Evolutionary conservation across 2,113 vertebrate genomes (phyloP), one percentile per base, ranked within the genome.

Genomic region (Menura novaehollandiae): DNA sequence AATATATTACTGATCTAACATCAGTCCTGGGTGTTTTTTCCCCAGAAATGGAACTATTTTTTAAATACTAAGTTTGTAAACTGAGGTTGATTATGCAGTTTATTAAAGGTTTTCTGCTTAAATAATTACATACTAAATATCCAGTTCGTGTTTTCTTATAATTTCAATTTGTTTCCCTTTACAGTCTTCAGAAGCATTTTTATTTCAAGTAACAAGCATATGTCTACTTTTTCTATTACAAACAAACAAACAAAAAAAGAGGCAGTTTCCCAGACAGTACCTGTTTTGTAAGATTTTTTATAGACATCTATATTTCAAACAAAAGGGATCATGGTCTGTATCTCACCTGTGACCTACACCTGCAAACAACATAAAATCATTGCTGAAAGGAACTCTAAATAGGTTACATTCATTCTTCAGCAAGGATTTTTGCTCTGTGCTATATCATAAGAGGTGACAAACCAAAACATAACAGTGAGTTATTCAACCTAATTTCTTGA

Each of bases 271-370:
- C 74, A 76, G 84, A 10, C 52, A 72, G 56, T 30, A 21, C 15
- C 41, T 91, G 60, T 44, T 95, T 82, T 62, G 28, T 56, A 8
- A 49, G 73, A 27, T 64, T 87, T 30, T 89, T 95, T 93, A 62
- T 77, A 79, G 67, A 95, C 63, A 58, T 90, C 53, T 69, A 3
- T 94, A 82, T 89, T 93, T 95, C 89, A 88, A 62, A 63, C 33
- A 66, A 49, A 33, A 64, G 53, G 41, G 62, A 78, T 87, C 49
- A 27, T 15, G 69, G 66, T 91, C 93, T 96, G 2, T 89, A 60
- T 79, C 72, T 96, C 77, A 94, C 91, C 91, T 2, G 5, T 91
- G 94, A 77, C 91, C 84, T 85, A 19, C 41, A 89, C 87, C 85
- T 93, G 74, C 85, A 95, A 73, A 51, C 74, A 37, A 10, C 49